Conservation (phyloP, 2,888 invertebrate species). For the Ectobius pallidus region DNA sequence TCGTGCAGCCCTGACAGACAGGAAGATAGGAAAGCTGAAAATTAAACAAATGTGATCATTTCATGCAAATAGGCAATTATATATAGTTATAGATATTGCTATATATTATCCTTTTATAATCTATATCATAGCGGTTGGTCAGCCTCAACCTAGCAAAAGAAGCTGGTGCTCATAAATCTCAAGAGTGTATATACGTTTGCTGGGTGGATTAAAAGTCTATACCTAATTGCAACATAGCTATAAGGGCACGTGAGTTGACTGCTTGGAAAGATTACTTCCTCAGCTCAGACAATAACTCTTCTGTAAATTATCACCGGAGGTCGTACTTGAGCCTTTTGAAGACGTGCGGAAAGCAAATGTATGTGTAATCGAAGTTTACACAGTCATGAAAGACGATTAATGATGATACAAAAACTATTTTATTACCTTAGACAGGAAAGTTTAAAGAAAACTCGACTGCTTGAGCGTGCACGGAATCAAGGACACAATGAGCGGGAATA, state of each 20-base stretch:
- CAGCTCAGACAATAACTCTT: neutral
- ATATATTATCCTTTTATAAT: too few relatives aligned
- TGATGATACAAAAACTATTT: neutral
- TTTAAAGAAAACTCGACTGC: too few relatives aligned
- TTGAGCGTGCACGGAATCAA: neutral
- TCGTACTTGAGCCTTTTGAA: too few relatives aligned
- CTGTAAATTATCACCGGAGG: neutral
- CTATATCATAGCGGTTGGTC: too few relatives aligned
- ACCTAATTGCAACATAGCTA: neutral
- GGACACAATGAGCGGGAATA: neutral
- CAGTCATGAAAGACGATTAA: constrained; percentile 2
- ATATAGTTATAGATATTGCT: too few relatives aligned
- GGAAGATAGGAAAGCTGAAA: too few relatives aligned
- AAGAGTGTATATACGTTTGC: neutral
- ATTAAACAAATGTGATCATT: too few relatives aligned
- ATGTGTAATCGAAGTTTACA: neutral
- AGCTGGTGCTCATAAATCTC: neutral
- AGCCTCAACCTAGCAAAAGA: neutral
- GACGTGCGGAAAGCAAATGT: constrained; percentile 13
- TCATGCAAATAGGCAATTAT: too few relatives aligned
- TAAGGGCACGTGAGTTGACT: neutral
- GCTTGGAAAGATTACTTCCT: neutral
- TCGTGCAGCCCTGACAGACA: too few relatives aligned
- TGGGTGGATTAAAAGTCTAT: neutral
- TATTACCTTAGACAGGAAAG: neutral